phyloP scores from a whole-genome alignment of 1,140 invertebrate genomes.

The Neodiprion fabricii region DNA sequence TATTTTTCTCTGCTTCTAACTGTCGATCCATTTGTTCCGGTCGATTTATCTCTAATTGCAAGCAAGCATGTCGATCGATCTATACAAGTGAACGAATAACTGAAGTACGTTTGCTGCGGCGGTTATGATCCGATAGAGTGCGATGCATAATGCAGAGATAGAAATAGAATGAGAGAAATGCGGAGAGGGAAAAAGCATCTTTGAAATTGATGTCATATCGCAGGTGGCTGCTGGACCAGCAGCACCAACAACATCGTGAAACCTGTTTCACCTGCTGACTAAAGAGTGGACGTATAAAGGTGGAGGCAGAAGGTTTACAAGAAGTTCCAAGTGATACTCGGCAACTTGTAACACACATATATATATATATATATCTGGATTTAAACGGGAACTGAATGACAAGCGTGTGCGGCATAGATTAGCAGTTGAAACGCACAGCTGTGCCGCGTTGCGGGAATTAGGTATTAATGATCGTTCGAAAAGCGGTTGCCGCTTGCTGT shows the following conservation, averaged over 20 bases:
- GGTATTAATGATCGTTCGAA: not conserved
- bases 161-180: not conserved
- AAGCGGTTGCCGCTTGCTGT: too few relatives aligned
- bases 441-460: not conserved
- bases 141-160: too few relatives aligned
- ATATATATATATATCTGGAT: not conserved
- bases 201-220: conserved; percentile 3
- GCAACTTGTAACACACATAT: not conserved
- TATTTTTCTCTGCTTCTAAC: too few relatives aligned
- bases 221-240: not conserved
- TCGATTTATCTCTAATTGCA: too few relatives aligned
- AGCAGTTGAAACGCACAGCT: not conserved
- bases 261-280: not conserved
- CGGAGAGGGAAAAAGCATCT: not conserved
- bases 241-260: not conserved
- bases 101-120: too few relatives aligned
- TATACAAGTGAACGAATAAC: too few relatives aligned
- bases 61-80: too few relatives aligned
- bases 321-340: not conserved
- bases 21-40: too few relatives aligned
- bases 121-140: too few relatives aligned
- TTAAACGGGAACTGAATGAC: not conserved
- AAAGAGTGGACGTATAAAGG: not conserved
- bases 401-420: not conserved
- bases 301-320: too few relatives aligned